Base-by-base conservation (phyloP, 1,140 invertebrate species). In the Plectrocnemia conspersa region DNA sequence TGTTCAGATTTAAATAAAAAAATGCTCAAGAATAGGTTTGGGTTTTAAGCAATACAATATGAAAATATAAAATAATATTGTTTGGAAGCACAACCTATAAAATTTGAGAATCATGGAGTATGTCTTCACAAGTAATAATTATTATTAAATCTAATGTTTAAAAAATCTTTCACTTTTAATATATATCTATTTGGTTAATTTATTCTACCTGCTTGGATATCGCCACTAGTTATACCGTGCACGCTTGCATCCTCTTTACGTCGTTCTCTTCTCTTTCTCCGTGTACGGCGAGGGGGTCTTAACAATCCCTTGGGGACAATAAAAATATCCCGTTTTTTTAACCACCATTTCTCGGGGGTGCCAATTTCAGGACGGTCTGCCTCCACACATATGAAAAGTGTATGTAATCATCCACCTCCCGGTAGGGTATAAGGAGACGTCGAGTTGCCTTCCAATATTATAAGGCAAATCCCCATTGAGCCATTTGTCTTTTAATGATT, bases 251-350 rank as follows among this genome's bases (percentile, higher is more conserved):
- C 50, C 50, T 27, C 40, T 41, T 50, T 50, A 24, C 33, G 33
- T 22, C 38, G 40, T 44, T 52, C 44, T 42, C 38, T 47, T 35
- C 33, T 32, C 36, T 18, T 38, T 46, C 5, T 29, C 38, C 15
- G 18, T 9, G 18, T 6, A 52, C 48, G 47, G 22, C 16, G 25
- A 19, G 48, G 45, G 47, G 48, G 55, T 53, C 55, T 52, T 52
- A 57, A 45, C 42, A 58, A 53, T 58, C 56, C 56, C 56, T 22
- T 36, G 49, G 56, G 56, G 32, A 47, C 56, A 58, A 58, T 58
- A 58, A 58, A 57, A 58, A 58, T 53, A 58, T 58, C 56, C 56
- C 56, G 54, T 56, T 50, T 58, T 58, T 58, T 58, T 58, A 58
- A 58, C 56, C 56, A 53, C 49, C 56, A 53, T 58, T 41, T 57